Conservation (phyloP, 2,113 vertebrate genomes). For the Microtus pennsylvanicus region DNA sequence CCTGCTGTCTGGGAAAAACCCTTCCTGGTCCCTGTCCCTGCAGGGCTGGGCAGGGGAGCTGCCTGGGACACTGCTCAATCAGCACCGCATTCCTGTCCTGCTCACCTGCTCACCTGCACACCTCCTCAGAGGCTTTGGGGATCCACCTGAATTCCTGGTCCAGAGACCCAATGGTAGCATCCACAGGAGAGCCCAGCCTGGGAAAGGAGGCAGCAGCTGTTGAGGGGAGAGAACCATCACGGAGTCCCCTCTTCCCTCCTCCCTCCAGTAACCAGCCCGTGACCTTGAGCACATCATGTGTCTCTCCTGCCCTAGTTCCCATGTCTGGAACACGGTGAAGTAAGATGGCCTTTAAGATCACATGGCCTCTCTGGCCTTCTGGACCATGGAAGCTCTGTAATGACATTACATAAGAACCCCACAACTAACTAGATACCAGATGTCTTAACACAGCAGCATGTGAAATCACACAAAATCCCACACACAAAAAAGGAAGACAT, state of each 20-base stretch:
- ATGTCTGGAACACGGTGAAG: neutral
- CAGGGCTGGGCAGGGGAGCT: neutral
- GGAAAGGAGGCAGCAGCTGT: neutral
- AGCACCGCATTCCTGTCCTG: neutral
- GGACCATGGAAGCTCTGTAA: neutral
- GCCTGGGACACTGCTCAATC: neutral
- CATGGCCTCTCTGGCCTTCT: neutral
- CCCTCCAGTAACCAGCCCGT: neutral
- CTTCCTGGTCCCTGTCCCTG: neutral
- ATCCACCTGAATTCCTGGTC: neutral
- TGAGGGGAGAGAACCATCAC: neutral
- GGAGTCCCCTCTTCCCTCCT: accelerated
- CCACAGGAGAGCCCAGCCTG: neutral
- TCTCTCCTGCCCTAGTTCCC: neutral
- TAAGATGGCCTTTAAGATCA: neutral
- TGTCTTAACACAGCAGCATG: too few relatives aligned
- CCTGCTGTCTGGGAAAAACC: conserved; percentile 13
- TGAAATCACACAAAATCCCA: neutral
- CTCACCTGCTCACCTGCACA: neutral
- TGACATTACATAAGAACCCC: neutral
- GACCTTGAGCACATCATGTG: neutral
- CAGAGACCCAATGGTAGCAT: neutral
- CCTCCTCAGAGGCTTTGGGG: neutral
- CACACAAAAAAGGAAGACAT: neutral
- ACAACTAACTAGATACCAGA: neutral